A percentile compares a stretch with the other conserved stretches of the same genome.
Evolutionary conservation across 1,140 invertebrate species (phyloP).

Genomic region (Geopemphigus sp.): DNA sequence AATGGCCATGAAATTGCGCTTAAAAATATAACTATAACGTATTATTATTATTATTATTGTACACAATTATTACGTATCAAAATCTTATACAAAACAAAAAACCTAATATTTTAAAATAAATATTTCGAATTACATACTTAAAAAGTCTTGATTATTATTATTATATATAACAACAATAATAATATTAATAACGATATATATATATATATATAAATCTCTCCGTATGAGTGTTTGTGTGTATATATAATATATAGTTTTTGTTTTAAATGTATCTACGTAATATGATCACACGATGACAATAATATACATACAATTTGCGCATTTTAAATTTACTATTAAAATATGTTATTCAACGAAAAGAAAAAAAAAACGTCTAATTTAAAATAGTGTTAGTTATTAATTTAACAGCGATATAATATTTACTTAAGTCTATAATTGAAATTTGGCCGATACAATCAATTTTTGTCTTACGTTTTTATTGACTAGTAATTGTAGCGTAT

Average conservation of each 20-base stretch:
- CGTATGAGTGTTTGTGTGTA: too few species aligned
- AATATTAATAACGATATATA: neutral
- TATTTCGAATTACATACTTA: slow-evolving; percentile 4
- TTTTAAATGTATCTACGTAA: slow-evolving; percentile 8
- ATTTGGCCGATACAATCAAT: slow-evolving; percentile 40
- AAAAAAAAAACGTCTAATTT: slow-evolving; percentile 31
- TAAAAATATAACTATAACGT: slow-evolving; percentile 34
- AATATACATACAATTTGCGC: slow-evolving; percentile 30
- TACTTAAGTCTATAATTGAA: slow-evolving; percentile 44
- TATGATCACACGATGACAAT: slow-evolving; percentile 31
- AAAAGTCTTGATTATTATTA: slow-evolving; percentile 22
- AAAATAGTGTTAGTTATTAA: slow-evolving; percentile 43
- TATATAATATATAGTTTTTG: slow-evolving; percentile 23
- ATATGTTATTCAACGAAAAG: slow-evolving; percentile 37
- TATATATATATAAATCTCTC: slow-evolving; percentile 8
- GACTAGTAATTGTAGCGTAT: slow-evolving; percentile 47
- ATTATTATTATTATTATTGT: slow-evolving; percentile 23
- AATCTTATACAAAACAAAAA: slow-evolving; percentile 38
- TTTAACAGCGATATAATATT: slow-evolving; percentile 38
- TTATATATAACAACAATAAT: neutral
- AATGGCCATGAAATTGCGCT: slow-evolving; percentile 42
- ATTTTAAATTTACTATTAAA: slow-evolving; percentile 27
- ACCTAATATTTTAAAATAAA: slow-evolving; percentile 28
- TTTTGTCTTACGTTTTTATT: slow-evolving; percentile 44
- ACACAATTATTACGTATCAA: slow-evolving; percentile 45